Evolutionary conservation across 1,140 invertebrate species (phyloP).

Genomic region (Drosophila insularis): DNA sequence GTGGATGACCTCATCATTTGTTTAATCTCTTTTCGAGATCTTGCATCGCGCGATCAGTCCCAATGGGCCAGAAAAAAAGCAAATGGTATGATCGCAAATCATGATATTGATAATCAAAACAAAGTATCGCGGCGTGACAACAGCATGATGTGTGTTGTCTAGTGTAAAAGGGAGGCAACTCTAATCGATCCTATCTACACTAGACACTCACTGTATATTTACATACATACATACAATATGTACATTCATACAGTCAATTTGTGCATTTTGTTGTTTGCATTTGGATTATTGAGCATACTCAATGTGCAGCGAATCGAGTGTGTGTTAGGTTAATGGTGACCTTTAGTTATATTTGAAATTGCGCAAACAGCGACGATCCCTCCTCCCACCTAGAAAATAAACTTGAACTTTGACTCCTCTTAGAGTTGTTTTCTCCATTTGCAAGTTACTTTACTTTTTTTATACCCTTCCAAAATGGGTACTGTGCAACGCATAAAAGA

Average conservation of each 20-base stretch:
- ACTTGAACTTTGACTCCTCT: too few relatives aligned
- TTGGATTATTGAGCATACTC: neutral
- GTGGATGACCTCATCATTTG: slow-evolving; percentile 17
- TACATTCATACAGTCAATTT: neutral
- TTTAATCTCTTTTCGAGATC: slow-evolving; percentile 19
- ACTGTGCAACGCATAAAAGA: too few relatives aligned
- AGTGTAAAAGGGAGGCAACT: neutral
- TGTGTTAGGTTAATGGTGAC: neutral
- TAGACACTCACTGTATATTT: neutral
- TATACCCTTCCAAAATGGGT: too few relatives aligned
- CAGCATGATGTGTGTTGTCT: neutral
- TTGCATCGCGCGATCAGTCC: slow-evolving; percentile 19
- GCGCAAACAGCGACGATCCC: too few relatives aligned
- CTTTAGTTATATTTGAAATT: neutral
- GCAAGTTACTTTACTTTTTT: too few relatives aligned
- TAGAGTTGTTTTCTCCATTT: too few relatives aligned
- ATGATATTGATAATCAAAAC: neutral
- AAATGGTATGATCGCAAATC: neutral
- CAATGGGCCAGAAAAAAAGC: neutral
- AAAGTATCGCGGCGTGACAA: neutral
- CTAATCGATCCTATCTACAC: neutral
- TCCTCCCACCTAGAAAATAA: too few relatives aligned
- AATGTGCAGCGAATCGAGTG: neutral
- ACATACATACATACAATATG: neutral
- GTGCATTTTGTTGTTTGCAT: neutral